Base-by-base conservation (phyloP, 2,888 invertebrate species). In the Drosophila austrosaltans region DNA sequence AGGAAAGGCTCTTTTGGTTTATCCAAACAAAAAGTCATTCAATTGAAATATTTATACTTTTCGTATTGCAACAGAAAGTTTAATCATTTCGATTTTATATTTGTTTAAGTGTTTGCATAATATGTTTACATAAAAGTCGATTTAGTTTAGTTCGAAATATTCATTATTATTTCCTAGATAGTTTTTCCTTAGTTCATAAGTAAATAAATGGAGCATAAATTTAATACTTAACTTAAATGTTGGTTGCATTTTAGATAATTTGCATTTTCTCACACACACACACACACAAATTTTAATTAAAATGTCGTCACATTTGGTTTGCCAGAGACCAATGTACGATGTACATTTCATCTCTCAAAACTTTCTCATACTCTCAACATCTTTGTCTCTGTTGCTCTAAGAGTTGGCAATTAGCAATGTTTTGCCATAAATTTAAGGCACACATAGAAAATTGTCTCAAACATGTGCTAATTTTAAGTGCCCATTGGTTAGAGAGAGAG, bases 261-360 rank as follows among this genome's bases (percentile, higher is more conserved):
- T 74, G 75, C 75, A 74, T 72, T 74, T 72, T 44, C 60, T 40
- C 44, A 54, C 25, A 30, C 56, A 57, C 36, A 57, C 66, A 54
- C n/a, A 32, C 53, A 57, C 36, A 57, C 67, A 77, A 79, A 78
- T 82, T 82, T 85, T 87, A 82, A 82, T 87, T 82, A 82, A 82
- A 82, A 82, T 76, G 86, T 87, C 86, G 72, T 72, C 83, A 75
- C 83, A 58, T 64, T 48, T 48, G 10, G 25, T 48, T 22, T 22
- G 10, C 4, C 12, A 10, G 25, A 48, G 10, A 48, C 44, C 44
- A 48, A 22, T 48, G 22, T 20, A 16, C 16, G 16, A 16, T 16
- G 16, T 16, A 16, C 16, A 48, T 25, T 3, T 25, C 48, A 25
- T 48, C 8, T 48, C 8, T 8, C 20, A 48, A 48, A 48, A 22